Evolutionary conservation across 2,797 vertebrate genomes (phyloP).

Genomic region (Cyprinella venusta): DNA sequence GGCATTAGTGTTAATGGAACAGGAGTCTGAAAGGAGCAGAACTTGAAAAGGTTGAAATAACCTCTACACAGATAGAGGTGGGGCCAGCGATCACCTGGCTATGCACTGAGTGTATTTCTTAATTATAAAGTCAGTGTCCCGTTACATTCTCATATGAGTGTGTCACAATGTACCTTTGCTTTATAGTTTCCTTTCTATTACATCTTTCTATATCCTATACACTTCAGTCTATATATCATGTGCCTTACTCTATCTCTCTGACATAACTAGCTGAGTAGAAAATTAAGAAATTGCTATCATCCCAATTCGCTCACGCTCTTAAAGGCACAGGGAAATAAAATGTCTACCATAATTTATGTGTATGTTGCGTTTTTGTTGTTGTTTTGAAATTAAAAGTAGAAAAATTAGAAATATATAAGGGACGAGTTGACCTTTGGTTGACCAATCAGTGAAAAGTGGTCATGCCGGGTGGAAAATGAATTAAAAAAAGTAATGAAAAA

Average conservation of each 20-base stretch:
- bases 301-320: neutral
- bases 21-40: conserved; percentile 38
- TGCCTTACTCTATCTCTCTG: conserved; percentile 12
- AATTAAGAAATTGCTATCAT: conserved; percentile 33
- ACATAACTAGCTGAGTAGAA: conserved; percentile 42
- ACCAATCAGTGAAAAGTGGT: neutral
- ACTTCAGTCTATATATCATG: conserved; percentile 13
- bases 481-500: neutral
- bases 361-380: neutral
- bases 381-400: neutral
- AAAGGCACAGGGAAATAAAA: neutral
- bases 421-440: neutral
- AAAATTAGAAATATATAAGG: neutral
- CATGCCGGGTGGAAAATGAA: neutral
- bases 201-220: conserved; percentile 11
- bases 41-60: conserved; percentile 47
- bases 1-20: conserved; percentile 52
- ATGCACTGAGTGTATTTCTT: conserved; percentile 40
- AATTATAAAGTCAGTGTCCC: conserved; percentile 45
- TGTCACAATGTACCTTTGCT: conserved; percentile 30
- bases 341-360: neutral
- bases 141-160: conserved; percentile 18
- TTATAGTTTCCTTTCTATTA: conserved; percentile 21
- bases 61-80: conserved; percentile 28
- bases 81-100: conserved; percentile 28